phyloP scores from a whole-genome alignment of 2,888 invertebrate genomes.

The Ochropacha duplaris region DNA sequence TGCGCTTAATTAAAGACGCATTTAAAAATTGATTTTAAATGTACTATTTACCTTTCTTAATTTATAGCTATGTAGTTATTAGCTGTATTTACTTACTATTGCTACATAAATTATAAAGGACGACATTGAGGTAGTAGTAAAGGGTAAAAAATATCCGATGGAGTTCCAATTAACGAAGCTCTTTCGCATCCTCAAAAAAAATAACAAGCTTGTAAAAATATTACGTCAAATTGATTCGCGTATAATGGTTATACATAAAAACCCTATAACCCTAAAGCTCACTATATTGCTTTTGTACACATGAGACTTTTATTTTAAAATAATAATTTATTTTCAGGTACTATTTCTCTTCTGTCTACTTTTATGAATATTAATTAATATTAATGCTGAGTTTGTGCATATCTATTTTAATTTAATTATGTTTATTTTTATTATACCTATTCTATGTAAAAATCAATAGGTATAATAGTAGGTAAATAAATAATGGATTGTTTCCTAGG shows the following conservation, averaged over 20 bases:
- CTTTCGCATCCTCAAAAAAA: neutral
- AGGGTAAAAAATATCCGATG: neutral
- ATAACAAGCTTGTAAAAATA: neutral
- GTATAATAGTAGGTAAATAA: too few relatives aligned
- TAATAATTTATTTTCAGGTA: too few relatives aligned
- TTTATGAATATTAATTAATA: too few relatives aligned
- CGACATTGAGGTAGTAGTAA: neutral
- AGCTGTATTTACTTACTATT: neutral
- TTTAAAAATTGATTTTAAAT: conserved; percentile 25
- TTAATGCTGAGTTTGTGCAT: too few relatives aligned
- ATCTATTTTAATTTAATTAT: too few relatives aligned
- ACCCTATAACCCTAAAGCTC: too few relatives aligned
- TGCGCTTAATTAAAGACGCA: conserved; percentile 47
- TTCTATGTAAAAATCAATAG: too few relatives aligned
- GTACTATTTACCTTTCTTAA: conserved; percentile 11
- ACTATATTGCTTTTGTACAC: too few relatives aligned
- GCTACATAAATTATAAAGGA: neutral
- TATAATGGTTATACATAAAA: neutral
- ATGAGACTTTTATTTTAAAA: too few relatives aligned
- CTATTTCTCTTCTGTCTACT: too few relatives aligned
- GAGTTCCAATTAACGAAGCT: conserved; percentile 1
- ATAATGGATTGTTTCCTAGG: too few relatives aligned
- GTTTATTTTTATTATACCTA: too few relatives aligned
- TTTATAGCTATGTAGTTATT: neutral
- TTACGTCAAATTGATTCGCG: neutral